Evolutionary conservation across 2,888 invertebrate species (phyloP).

Genomic region (Lumbricus terrestris): DNA sequence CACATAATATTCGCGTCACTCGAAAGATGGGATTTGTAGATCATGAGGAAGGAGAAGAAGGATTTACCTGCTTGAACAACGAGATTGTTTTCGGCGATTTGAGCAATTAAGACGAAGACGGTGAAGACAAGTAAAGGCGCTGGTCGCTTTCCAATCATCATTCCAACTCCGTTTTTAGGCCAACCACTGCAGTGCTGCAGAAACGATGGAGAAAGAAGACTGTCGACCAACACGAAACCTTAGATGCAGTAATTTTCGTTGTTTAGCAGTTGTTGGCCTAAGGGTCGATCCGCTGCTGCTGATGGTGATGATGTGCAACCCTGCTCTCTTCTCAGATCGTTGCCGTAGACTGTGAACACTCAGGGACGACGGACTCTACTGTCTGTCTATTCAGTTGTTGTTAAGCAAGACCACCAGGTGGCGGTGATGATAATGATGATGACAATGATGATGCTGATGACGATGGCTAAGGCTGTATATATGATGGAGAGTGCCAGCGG

Average conservation of each 20-base stretch:
- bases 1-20: no score
- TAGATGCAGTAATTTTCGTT: not conserved
- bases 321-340: not conserved
- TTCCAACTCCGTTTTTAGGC: not conserved
- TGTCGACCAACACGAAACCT: not conserved
- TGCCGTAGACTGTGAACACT: not conserved
- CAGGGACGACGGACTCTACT: not conserved
- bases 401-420: not conserved
- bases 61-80: not conserved
- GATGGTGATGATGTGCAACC: no score
- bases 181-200: no score
- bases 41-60: not conserved
- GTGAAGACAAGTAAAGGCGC: not conserved
- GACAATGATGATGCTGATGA: no score
- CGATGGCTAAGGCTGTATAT: no score
- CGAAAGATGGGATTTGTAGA: no score
- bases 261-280: no score
- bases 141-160: not conserved
- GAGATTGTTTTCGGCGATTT: not conserved
- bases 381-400: not conserved
- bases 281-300: no score
- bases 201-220: not conserved
- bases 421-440: not conserved
- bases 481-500: conserved; percentile 3
- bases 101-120: not conserved